Base-by-base conservation (phyloP, 2,797 vertebrate genomes). In the Tarsius wallacei region DNA sequence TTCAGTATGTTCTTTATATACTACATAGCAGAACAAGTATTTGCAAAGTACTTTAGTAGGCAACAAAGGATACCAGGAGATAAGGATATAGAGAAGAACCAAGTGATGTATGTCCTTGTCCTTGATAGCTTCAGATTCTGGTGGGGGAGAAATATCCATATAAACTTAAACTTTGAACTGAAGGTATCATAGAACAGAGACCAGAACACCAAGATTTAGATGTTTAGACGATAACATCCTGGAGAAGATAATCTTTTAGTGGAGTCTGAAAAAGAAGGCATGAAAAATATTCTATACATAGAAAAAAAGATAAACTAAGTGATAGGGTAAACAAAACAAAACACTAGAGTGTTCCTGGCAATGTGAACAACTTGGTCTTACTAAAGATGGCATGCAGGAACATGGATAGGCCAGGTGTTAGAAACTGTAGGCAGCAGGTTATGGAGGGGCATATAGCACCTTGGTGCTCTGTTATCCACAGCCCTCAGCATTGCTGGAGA, bases 1-100 rank as follows among this genome's bases (percentile, higher is more conserved):
- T 74, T 85, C 11, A 51, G 2, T 36, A 14, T 85, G 14, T 3
- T 96, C 64, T 73, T 94, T 83, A 53, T n/a, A 13, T 0, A 81
- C 11, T 93, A 26, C 26, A 81, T 59, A 63, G 21, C 91, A 81
- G 22, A 96, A 42, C 24, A 92, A n/a, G 70, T 90, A 93, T 85
- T 92, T 96, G 57, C 16, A 71, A 71, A n/a, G 70, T 36, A 24
- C 4, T 84, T 71, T 73, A 33, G 47, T n/a, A 19, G 42, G 28
- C 21, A 22, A 16, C 53, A 61, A n/a, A 88, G 10, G 21, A 31
- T 91, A 6, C 55, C 63, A 49, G 47, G 63, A 89, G 5, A 21
- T 11, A 2, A 8, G 9, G 33, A 22, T 59, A 57, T 17, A 93
- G 36, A 88, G 24, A 90, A 76, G 51, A 86, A 91, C 3, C 22